Evolutionary conservation across 2,888 invertebrate species (phyloP).

Genomic region (Drosophila anceps): DNA sequence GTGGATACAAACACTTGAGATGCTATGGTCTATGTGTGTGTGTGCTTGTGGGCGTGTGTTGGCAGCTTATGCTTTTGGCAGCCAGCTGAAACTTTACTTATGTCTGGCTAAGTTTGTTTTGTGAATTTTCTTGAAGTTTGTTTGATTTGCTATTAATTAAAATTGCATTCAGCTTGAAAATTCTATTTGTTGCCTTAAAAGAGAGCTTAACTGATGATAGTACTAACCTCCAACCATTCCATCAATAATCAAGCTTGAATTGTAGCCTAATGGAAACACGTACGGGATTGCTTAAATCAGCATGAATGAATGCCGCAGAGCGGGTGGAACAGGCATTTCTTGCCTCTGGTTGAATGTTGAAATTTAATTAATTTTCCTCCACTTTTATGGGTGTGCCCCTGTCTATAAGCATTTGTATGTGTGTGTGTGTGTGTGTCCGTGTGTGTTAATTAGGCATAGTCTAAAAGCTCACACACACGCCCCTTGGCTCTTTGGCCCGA

Average conservation of each 20-base stretch:
- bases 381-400: constrained; percentile 58
- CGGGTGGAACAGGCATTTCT: constrained; percentile 13
- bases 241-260: constrained; percentile 77
- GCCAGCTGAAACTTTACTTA: constrained; percentile 52
- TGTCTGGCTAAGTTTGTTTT: constrained; percentile 40
- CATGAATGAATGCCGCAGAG: constrained; percentile 9
- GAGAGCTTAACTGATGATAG: constrained; percentile 5
- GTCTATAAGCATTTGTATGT: constrained; percentile 26
- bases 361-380: constrained; percentile 77
- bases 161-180: constrained; percentile 81
- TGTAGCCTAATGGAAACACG: constrained; percentile 81
- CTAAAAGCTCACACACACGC: constrained; percentile 65
- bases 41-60: neutral
- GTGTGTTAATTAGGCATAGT: constrained; percentile 73
- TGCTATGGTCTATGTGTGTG: constrained; percentile 1
- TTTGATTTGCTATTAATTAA: constrained; percentile 82
- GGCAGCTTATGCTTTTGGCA: constrained; percentile 61
- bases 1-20: constrained; percentile 50
- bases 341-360: constrained; percentile 35
- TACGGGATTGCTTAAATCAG: constrained; percentile 73
- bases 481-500: constrained; percentile 39
- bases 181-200: constrained; percentile 66
- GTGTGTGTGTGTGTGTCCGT: constrained; percentile 29
- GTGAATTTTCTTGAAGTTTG: constrained; percentile 64
- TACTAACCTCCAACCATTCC: neutral